These are phyloP conservation scores for Drosophila recens DNA, from an alignment of 2,888 invertebrate species.

Conservation along the genomic window DNA sequence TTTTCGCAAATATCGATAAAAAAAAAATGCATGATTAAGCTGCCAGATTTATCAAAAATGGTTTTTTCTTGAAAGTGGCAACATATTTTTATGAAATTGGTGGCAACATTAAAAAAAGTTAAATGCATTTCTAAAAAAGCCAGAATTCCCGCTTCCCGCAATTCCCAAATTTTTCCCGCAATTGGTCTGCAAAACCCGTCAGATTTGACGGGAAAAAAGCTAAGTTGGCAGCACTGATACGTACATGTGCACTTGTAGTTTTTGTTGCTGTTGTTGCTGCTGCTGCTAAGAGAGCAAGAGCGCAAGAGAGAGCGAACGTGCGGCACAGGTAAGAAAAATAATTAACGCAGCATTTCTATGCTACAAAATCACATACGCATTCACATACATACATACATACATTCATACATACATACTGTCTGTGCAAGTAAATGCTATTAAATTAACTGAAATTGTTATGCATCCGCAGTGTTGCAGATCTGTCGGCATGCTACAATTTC, in stretches of 20 bases:
- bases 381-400: not conserved
- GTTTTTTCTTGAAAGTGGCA: too few species aligned
- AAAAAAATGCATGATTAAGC: too few species aligned
- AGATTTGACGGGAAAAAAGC: too few species aligned
- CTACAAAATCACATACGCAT: slow-evolving; percentile 25
- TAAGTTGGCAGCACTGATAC: too few species aligned
- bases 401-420: not conserved
- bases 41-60: too few species aligned
- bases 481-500: not conserved
- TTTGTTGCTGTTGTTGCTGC: slow-evolving; percentile 1
- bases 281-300: slow-evolving; percentile 4
- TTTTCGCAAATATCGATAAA: too few species aligned
- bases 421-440: slow-evolving; percentile 9
- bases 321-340: slow-evolving; percentile 68
- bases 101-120: too few species aligned
- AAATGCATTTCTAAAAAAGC: too few species aligned
- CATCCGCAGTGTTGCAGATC: slow-evolving; percentile 44
- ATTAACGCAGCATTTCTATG: slow-evolving; percentile 54
- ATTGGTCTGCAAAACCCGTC: too few species aligned
- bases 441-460: slow-evolving; percentile 1
- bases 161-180: too few species aligned
- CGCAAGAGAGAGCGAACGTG: slow-evolving; percentile 24
- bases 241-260: slow-evolving; percentile 4
- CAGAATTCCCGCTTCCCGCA: too few species aligned
- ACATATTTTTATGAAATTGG: too few species aligned